Percentiles rank a stretch among this genome's conserved stretches.
These are phyloP conservation scores for Rhodeus uyekii DNA, from an alignment of 2,797 vertebrate species.

Conservation along the genomic window DNA sequence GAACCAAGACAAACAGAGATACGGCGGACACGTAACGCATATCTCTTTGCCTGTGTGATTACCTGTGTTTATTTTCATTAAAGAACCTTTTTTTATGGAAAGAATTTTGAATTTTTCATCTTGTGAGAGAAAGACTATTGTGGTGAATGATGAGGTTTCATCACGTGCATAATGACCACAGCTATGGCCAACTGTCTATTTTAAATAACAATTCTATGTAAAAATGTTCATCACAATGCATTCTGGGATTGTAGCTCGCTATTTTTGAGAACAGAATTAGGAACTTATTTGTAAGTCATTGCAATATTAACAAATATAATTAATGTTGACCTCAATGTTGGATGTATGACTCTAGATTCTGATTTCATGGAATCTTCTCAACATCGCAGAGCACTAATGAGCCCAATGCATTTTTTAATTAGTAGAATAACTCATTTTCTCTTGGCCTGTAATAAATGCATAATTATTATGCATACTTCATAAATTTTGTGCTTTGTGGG, in stretches of 20 bases:
- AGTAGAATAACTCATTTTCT: conserved; percentile 39
- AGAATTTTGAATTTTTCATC: too few species aligned
- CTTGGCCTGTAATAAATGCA: conserved; percentile 36
- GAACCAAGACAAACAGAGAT: too few species aligned
- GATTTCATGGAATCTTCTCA: conserved; percentile 27
- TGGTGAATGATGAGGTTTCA: not conserved
- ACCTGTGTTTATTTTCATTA: too few species aligned
- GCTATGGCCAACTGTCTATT: not conserved
- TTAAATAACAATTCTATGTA: not conserved
- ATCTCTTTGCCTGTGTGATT: too few species aligned
- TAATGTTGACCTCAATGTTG: not conserved
- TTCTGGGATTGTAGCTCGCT: not conserved
- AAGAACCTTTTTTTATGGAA: too few species aligned
- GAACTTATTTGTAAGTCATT: not conserved
- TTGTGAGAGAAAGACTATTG: too few species aligned
- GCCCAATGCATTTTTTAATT: conserved; percentile 39
- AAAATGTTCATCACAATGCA: not conserved
- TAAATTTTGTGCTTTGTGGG: conserved; percentile 19
- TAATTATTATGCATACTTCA: conserved; percentile 40
- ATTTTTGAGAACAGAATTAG: not conserved
- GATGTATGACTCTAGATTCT: conserved; percentile 6
- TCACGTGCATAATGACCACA: not conserved
- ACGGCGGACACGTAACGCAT: too few species aligned
- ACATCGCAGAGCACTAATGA: conserved; percentile 25
- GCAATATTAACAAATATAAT: conserved; percentile 8